Conservation (phyloP, 2,888 invertebrate genomes). For the Mythimna ferrago region DNA sequence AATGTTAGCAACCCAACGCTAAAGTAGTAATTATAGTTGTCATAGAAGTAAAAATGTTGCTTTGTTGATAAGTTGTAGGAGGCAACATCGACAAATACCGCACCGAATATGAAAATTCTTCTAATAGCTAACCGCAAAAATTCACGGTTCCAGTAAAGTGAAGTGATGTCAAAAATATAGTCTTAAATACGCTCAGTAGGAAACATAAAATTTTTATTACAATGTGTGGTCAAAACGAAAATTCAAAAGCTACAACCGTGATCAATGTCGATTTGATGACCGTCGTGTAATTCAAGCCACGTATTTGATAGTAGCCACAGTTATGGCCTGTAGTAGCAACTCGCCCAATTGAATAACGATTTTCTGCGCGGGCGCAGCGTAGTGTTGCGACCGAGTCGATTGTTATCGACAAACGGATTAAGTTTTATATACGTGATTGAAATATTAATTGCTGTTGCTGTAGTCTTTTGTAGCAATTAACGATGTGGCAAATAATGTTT, state of each 20-base stretch:
- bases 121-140: too few species aligned
- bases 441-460: constrained; percentile 25
- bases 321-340: constrained; percentile 74
- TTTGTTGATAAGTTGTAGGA: too few species aligned
- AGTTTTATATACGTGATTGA: constrained; percentile 44
- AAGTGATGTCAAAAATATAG: not conserved
- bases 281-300: constrained; percentile 72
- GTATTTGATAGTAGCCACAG: constrained; percentile 76
- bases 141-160: too few species aligned
- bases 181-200: not conserved
- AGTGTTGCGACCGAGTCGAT: constrained; percentile 69
- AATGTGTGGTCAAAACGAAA: constrained; percentile 29
- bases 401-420: constrained; percentile 68
- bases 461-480: constrained; percentile 31
- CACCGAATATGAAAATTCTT: too few species aligned
- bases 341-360: constrained; percentile 84
- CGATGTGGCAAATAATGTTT: constrained; percentile 13
- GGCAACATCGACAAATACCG: too few species aligned
- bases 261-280: constrained; percentile 50
- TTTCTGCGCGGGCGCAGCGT: constrained; percentile 72
- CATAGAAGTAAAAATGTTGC: too few species aligned
- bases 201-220: not conserved
- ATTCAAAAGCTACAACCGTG: constrained; percentile 32
- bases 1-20: too few species aligned
- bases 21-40: too few species aligned